A percentile compares a stretch with the other conserved stretches of the same genome.
Conservation (phyloP, 2,888 invertebrate genomes). For the Oasisia sp. region DNA sequence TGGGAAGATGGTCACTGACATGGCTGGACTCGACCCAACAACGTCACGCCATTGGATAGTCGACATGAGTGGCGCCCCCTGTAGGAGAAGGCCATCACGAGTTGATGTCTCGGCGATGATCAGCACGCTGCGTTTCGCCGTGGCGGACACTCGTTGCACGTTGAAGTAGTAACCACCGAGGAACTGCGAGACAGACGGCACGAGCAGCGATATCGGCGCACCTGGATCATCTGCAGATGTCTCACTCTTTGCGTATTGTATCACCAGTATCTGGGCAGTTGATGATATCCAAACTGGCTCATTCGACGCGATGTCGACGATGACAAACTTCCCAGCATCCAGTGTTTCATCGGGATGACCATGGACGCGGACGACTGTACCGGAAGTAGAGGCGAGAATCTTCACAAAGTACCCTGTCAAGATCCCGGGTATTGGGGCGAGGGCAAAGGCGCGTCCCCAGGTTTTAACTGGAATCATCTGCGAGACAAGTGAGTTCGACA, state of each 20-base stretch:
- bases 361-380: neutral
- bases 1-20: neutral
- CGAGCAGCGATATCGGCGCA: conserved; percentile 21
- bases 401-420: conserved; percentile 26
- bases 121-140: neutral
- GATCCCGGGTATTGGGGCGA: conserved; percentile 22
- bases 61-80: neutral
- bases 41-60: neutral
- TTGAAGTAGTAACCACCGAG: conserved; percentile 22
- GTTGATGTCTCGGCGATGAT: neutral
- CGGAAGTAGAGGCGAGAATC: neutral
- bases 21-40: neutral
- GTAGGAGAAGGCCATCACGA: neutral
- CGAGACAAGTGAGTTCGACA: conserved; percentile 14
- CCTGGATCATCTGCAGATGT: neutral
- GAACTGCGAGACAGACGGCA: conserved; percentile 20
- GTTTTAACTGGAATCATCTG: conserved; percentile 26
- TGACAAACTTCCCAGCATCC: neutral
- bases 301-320: neutral
- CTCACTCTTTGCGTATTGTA: neutral
- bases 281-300: neutral
- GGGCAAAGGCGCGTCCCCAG: conserved; percentile 28
- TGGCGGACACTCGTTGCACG: neutral
- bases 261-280: neutral
- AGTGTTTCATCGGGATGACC: neutral